These are phyloP conservation scores for Globia sparganii DNA, from an alignment of 2,888 invertebrate species.

Conservation along the genomic window DNA sequence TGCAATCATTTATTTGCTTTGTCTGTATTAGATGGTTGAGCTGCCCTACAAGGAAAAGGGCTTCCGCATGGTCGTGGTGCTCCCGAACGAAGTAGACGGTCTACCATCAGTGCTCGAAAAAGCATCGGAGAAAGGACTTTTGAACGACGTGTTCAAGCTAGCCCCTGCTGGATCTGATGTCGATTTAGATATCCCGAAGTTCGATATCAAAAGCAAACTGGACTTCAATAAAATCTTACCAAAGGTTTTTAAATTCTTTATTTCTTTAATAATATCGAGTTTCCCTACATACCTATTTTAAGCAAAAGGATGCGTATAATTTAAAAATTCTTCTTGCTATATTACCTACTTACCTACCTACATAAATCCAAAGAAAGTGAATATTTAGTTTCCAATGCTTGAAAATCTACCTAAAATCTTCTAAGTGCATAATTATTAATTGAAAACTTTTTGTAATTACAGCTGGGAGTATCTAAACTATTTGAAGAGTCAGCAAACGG, in stretches of 20 bases:
- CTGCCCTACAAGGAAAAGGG: constrained; percentile 77
- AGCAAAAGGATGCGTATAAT: not conserved
- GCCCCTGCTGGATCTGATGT: constrained; percentile 65
- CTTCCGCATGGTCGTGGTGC: constrained; percentile 79
- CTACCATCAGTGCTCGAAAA: constrained; percentile 73
- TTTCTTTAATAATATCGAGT: not conserved
- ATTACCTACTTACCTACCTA: not conserved
- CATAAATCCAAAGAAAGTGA: not conserved
- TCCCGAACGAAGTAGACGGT: constrained; percentile 77
- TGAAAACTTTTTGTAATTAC: constrained; percentile 12
- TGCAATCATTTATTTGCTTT: constrained; percentile 7
- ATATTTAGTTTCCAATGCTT: not conserved
- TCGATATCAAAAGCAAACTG: constrained; percentile 74
- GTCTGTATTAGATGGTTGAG: constrained; percentile 73
- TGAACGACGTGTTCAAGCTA: constrained; percentile 73
- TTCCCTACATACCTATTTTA: not conserved
- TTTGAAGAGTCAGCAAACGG: constrained; percentile 72
- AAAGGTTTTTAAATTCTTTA: constrained; percentile 65
- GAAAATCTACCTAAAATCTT: constrained; percentile 5
- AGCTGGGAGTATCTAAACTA: constrained; percentile 75
- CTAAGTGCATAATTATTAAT: not conserved
- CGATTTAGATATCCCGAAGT: constrained; percentile 76
- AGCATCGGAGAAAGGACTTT: constrained; percentile 70
- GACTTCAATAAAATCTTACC: constrained; percentile 75
- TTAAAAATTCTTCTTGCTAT: not conserved